Base-by-base conservation (phyloP, 2,113 vertebrate genomes). In the Ciconia stormi region DNA sequence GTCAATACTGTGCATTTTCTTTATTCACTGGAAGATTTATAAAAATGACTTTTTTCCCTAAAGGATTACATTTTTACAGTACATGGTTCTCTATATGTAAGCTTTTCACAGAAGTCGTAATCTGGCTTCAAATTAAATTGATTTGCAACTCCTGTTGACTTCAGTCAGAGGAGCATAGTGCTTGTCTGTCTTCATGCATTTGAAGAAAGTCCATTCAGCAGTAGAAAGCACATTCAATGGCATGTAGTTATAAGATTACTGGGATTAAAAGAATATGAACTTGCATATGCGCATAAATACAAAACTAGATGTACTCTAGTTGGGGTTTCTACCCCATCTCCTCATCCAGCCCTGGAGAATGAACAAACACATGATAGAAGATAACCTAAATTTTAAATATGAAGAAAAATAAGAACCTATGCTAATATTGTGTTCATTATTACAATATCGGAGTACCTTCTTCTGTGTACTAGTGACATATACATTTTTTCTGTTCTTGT, bases 1-100 rank as follows among this genome's bases (percentile, higher is more conserved):
- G 66, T 62, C 40, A 67, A 84, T 77, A 92, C 70, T 42, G 38
- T 34, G 34, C 23, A 38, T 90, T 94, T 71, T 89, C 85, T 77
- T 89, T 50, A 74, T 82, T 85, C 53, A 30, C n/a, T 58, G 38
- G 49, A 90, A 88, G 52, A 95, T 58, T 95, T 95, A 81, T 91
- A 92, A 70, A 83, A 70, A 74, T 47, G 1, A 86, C 77, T 92
- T 89, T 56, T 70, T 76, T 2, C 38, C 38, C 56, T 34, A 65
- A 72, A 85, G 63, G 84, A 95, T 92, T 83, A 88, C 49, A 42
- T 71, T 91, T 93, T 96, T 96, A 96, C 86, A 94, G 91, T 91
- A 90, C 42, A 16, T 83, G 78, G 34, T 86, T 95, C 53, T 87
- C 69, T 92, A 26, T 85, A 69, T 94, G 58, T 88, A 88, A 91